Evolutionary conservation across 2,888 invertebrate genomes (phyloP), one percentile per base, ranked within the genome.

Genomic region (Lasioglossum figueresi): DNA sequence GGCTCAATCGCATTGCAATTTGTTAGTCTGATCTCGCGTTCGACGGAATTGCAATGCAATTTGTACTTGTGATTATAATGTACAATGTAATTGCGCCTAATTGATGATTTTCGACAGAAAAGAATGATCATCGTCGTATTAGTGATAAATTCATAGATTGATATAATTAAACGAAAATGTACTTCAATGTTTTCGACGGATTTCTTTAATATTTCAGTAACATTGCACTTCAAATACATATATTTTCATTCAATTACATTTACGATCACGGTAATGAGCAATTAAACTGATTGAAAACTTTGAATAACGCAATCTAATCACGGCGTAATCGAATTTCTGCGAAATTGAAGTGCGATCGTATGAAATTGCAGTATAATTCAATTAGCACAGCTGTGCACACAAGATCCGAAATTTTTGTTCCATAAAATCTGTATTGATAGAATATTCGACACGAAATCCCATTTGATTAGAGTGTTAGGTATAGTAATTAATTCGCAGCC

Each of bases 271-370:
- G 56, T 56, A 56, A 56, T n/a, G 56, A 56, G 56, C 56, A n/a
- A 56, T 56, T n/a, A n/a, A 56, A 56, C 3, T 56, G 56, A 56
- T n/a, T n/a, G 56, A 56, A 56, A 56, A n/a, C n/a, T 56, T n/a
- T n/a, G n/a, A n/a, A 56, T 56, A 56, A n/a, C 56, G n/a, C n/a
- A n/a, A 56, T 56, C n/a, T n/a, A 56, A 56, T 56, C 56, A 56
- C n/a, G n/a, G n/a, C 56, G 56, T n/a, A 56, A 56, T n/a, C 4
- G 56, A 56, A 56, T 56, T 56, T 3, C 56, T 0, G 56, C 10
- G 56, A 56, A 12, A 56, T n/a, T n/a, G 56, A 56, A 56, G 12
- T 56, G 56, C 56, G 8, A 56, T 56, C n/a, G n/a, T n/a, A 12
- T 56, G n/a, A n/a, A 56, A 56, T 27, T 56, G 56, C 56, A n/a